Conservation (phyloP, 2,113 vertebrate genomes). For the Serilophus lunatus region DNA sequence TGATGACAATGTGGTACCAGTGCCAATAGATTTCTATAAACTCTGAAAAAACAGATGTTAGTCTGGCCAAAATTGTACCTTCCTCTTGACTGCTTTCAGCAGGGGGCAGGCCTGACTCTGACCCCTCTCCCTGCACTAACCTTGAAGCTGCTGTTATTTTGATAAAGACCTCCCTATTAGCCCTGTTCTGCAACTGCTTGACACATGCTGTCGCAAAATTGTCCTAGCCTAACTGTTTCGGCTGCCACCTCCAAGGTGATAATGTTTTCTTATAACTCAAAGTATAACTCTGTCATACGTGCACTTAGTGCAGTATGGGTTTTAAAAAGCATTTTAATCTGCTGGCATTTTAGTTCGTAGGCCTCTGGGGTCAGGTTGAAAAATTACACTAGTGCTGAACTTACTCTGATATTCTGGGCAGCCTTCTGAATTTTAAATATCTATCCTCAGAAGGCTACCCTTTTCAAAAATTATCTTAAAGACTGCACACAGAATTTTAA, state of each 20-base stretch:
- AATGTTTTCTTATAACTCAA: not conserved
- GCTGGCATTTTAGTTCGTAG: slow-evolving; percentile 30
- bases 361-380: slow-evolving; percentile 45
- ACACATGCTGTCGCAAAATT: not conserved
- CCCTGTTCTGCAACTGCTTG: not conserved
- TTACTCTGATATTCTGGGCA: slow-evolving; percentile 50
- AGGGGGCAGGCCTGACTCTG: not conserved
- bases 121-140: not conserved
- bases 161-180: not conserved
- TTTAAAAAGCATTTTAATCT: slow-evolving; percentile 55
- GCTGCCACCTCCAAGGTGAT: not conserved
- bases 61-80: not conserved
- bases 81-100: not conserved
- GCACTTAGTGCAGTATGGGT: not conserved
- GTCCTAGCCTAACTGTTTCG: not conserved
- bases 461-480: slow-evolving; percentile 51
- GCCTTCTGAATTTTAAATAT: slow-evolving; percentile 49
- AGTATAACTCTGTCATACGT: not conserved
- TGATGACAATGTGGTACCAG: not conserved
- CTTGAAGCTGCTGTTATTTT: not conserved
- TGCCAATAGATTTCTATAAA: slow-evolving; percentile 2
- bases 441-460: slow-evolving; percentile 20
- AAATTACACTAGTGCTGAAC: slow-evolving; percentile 42
- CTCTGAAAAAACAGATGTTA: slow-evolving; percentile 10
- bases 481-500: slow-evolving; percentile 29